Conservation (phyloP, 2,888 invertebrate species). For the Drosophila stalkeri region DNA sequence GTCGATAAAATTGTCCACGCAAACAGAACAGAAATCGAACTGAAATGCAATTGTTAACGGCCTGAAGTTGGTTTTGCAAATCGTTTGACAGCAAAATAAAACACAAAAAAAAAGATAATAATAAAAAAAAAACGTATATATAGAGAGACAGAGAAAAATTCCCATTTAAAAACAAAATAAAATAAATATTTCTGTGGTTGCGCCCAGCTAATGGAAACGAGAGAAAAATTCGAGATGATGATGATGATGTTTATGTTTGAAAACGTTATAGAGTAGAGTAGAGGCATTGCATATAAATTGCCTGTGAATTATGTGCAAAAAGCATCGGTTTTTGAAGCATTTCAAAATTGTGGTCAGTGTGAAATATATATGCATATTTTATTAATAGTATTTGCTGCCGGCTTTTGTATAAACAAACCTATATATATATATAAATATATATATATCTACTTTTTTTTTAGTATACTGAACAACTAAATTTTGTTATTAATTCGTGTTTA, state of each 20-base stretch:
- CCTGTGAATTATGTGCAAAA: conserved; percentile 73
- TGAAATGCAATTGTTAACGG: conserved; percentile 71
- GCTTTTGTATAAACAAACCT: conserved; percentile 7
- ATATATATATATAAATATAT: neutral
- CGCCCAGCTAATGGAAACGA: conserved; percentile 28
- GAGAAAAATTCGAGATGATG: conserved; percentile 11
- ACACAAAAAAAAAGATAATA: conserved; percentile 9
- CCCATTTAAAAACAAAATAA: conserved; percentile 39
- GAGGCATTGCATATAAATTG: conserved; percentile 55
- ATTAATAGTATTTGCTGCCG: conserved; percentile 42
- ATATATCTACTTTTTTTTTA: neutral
- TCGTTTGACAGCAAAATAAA: conserved; percentile 68
- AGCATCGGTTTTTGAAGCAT: conserved; percentile 47
- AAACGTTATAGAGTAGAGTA: conserved; percentile 2
- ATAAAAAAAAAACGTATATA: too few relatives aligned
- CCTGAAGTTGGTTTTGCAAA: conserved; percentile 74
- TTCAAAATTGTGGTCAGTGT: conserved; percentile 63
- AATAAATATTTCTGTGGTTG: conserved; percentile 72
- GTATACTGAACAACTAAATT: neutral
- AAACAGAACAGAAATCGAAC: conserved; percentile 58
- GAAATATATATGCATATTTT: conserved; percentile 30
- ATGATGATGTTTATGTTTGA: conserved; percentile 34
- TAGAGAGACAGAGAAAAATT: conserved; percentile 1
- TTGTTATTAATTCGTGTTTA: conserved; percentile 37
- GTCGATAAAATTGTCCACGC: conserved; percentile 51